A percentile compares a stretch with the other conserved stretches of the same genome.
Conservation (phyloP, 2,888 invertebrate species). For the Hofmannophila pseudospretella region DNA sequence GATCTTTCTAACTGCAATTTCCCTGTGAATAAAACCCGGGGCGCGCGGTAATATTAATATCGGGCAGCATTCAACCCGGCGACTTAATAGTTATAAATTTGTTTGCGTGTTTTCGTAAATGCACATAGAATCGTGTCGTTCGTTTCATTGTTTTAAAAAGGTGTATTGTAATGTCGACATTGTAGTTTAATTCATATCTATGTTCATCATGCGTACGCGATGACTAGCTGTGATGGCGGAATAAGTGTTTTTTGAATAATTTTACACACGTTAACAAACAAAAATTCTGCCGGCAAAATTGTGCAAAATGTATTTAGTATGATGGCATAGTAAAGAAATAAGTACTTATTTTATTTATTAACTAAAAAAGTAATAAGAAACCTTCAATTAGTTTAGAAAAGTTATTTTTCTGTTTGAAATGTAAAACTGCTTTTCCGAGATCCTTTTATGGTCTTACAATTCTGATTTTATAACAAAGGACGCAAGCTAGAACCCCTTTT, state of each 20-base stretch:
- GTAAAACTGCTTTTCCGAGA: constrained; percentile 3
- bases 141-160: not conserved
- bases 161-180: not conserved
- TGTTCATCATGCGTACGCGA: no score
- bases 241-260: not conserved
- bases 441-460: constrained; percentile 11
- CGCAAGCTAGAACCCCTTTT: constrained; percentile 33
- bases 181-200: no score
- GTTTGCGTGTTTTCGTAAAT: constrained; percentile 40
- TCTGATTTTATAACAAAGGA: constrained; percentile 38
- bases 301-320: not conserved
- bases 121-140: constrained; percentile 3
- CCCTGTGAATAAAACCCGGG: constrained; percentile 65
- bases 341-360: no score
- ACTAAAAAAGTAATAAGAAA: not conserved
- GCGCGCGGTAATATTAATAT: constrained; percentile 70
- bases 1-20: constrained; percentile 47
- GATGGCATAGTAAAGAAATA: no score
- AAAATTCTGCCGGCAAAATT: not conserved
- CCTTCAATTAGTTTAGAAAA: no score
- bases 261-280: no score
- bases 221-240: no score
- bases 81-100: constrained; percentile 62
- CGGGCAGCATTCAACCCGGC: constrained; percentile 54
- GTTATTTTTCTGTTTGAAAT: constrained; percentile 2